Evolutionary conservation across 2,888 invertebrate species (phyloP), one percentile per base, ranked within the genome.

Genomic region (Tanypteryx hageni): DNA sequence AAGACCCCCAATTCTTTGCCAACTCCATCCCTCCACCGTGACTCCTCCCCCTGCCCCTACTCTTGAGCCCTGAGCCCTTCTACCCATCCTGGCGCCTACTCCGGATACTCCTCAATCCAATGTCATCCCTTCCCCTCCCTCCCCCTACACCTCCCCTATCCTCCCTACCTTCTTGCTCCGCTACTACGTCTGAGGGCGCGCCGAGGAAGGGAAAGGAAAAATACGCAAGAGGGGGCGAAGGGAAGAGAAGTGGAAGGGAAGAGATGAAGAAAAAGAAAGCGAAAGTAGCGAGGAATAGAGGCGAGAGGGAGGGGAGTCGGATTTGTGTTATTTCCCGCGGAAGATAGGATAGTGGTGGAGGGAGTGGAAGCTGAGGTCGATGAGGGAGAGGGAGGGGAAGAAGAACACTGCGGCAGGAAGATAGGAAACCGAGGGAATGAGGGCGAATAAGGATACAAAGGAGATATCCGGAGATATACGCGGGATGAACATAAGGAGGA

Each of bases 41-140:
- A 14, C 82, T 82, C 44, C 31, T 82, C 82, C 44, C 76, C n/a
- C 82, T 27, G 31, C 82, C 44, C 81, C 81, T 81, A n/a, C n/a
- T n/a, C n/a, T n/a, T n/a, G n/a, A n/a, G n/a, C n/a, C 44, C 5
- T 44, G 3, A 5, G 44, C 44, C 44, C 44, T 44, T 44, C 44
- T 44, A 44, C 27, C 27, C 22, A 68, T 68, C 68, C 68, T 68
- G 76, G 76, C 76, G 76, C 76, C 76, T 27, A 27, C 9, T 27
- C 76, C 76, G 2, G 27, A 76, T 76, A 13, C 22, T n/a, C 76
- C 68, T 68, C 68, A n/a, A 68, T n/a, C 76, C 64, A 16, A 14
- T 64, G 64, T 18, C n/a, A 64, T n/a, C n/a, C 64, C 76, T n/a
- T 64, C 64, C 14, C 64, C 14, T 64, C 0, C n/a, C 64, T 14